A percentile compares a stretch with the other conserved stretches of the same genome.
Conservation (phyloP, 2,113 vertebrate species). For the Laterallus jamaicensis region DNA sequence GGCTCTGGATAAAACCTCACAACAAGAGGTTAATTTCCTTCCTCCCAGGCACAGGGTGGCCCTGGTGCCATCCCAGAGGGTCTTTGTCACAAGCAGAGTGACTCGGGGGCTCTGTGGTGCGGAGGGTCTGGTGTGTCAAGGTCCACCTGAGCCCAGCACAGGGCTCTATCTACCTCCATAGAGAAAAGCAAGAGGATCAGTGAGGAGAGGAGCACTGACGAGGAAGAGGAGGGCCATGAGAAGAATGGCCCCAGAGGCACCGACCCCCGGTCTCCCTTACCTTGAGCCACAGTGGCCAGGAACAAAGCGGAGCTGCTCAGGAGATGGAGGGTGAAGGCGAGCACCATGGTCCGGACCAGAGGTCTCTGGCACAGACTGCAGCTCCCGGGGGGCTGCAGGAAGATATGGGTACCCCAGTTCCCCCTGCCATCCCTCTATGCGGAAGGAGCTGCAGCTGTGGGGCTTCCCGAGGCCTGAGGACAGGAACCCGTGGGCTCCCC, state of each 20-base stretch:
- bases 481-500: not conserved
- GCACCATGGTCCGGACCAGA: conserved; percentile 9
- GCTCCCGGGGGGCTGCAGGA: not conserved
- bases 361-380: not conserved
- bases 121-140: fast-evolving
- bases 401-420: conserved; percentile 23
- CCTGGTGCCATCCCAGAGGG: fast-evolving
- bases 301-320: not conserved
- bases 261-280: not conserved
- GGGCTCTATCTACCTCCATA: fast-evolving
- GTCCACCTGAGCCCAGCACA: not conserved
- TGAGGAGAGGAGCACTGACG: fast-evolving
- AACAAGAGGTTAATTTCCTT: fast-evolving
- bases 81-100: not conserved
- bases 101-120: not conserved
- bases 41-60: not conserved
- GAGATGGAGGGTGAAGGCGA: not conserved
- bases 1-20: not conserved
- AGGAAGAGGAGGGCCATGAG: not conserved
- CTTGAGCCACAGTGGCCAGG: not conserved
- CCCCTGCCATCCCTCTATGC: fast-evolving
- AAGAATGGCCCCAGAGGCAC: not conserved
- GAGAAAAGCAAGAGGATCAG: not conserved
- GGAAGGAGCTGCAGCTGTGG: not conserved
- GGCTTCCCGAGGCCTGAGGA: not conserved